Evolutionary conservation across 2,888 invertebrate species (phyloP).

Genomic region (Drosophila gaucha): DNA sequence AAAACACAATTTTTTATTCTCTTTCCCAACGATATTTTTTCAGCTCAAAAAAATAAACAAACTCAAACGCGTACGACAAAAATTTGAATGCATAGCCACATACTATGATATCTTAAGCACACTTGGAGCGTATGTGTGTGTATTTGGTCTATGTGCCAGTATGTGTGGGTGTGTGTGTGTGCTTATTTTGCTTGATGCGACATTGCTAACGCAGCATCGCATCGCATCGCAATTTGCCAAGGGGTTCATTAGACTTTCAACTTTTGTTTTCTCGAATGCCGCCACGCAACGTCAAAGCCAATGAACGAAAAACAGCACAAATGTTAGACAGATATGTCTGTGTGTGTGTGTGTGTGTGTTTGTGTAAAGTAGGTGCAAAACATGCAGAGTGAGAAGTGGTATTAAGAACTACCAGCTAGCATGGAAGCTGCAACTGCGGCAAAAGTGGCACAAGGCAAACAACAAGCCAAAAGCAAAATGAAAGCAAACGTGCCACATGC

Average conservation of each 20-base stretch:
- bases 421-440: slow-evolving; percentile 60
- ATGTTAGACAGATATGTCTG: slow-evolving; percentile 23
- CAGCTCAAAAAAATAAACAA: slow-evolving; percentile 9
- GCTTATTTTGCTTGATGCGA: slow-evolving; percentile 44
- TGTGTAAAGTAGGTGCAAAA: slow-evolving; percentile 9
- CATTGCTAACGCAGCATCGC: slow-evolving; percentile 25
- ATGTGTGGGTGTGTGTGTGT: slow-evolving; percentile 8
- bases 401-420: slow-evolving; percentile 4
- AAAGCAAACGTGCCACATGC: slow-evolving; percentile 57
- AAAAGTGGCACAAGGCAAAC: slow-evolving; percentile 48
- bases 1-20: neutral
- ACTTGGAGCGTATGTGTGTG: neutral
- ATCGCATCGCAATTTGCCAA: slow-evolving; percentile 53
- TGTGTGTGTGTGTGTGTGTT: neutral
- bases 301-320: slow-evolving; percentile 68
- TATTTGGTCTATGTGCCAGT: neutral
- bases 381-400: neutral
- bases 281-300: slow-evolving; percentile 70
- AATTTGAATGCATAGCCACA: slow-evolving; percentile 32
- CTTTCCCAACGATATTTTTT: slow-evolving; percentile 12
- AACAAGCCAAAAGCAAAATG: slow-evolving; percentile 40
- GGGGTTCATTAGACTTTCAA: slow-evolving; percentile 78
- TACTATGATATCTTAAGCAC: slow-evolving; percentile 19
- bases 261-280: slow-evolving; percentile 48
- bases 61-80: neutral